Base-by-base conservation (phyloP, 1,140 invertebrate genomes). In the Zaprionus nigranus region DNA sequence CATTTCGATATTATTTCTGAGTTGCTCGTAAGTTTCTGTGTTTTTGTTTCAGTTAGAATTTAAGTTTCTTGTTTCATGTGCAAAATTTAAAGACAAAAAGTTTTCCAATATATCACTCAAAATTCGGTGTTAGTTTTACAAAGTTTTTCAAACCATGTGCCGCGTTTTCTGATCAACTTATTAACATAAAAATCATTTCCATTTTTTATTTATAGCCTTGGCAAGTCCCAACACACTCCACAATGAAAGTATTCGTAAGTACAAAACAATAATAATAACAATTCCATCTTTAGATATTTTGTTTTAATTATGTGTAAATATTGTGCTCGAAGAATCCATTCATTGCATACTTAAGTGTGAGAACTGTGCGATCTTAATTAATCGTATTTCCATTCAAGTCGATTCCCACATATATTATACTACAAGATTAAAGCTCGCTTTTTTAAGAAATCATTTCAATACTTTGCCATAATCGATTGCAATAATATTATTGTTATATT, bases 201-300 rank as follows among this genome's bases (percentile, higher is more conserved):
- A 57, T 69, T 84, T 63, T 88, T 73, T 84, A 60, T 68, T 90
- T 90, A 61, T 82, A 90, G 85, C 86, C 82, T 82, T 84, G 78
- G 79, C 81, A 73, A 84, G 57, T 61, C 59, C 67, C 69, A 79
- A 75, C 64, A 72, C 75, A 84, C 74, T 79, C 75, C 81, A 91
- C 72, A 75, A 91, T 91, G 90, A 91, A 91, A 91, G 77, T 91
- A 83, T 91, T 91, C 72, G 90, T 91, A 90, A 91, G 90, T 91
- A 46, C 40, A 3, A 17, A 17, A 46, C 5, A 46, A 46, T 46
- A 46, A 46, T 46, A 46, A 46, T 20, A 70, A 54, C 38, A 63
- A 69, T 69, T 59, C 38, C 34, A 71, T 57, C 13, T 43, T 34
- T 30, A 11, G 60, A 9, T 58, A 58, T 30, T n/a, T 38, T 61